A percentile compares a stretch with the other conserved stretches of the same genome.
phyloP scores from a whole-genome alignment of 2,888 invertebrate genomes.

The Melinaea marsaeus region DNA sequence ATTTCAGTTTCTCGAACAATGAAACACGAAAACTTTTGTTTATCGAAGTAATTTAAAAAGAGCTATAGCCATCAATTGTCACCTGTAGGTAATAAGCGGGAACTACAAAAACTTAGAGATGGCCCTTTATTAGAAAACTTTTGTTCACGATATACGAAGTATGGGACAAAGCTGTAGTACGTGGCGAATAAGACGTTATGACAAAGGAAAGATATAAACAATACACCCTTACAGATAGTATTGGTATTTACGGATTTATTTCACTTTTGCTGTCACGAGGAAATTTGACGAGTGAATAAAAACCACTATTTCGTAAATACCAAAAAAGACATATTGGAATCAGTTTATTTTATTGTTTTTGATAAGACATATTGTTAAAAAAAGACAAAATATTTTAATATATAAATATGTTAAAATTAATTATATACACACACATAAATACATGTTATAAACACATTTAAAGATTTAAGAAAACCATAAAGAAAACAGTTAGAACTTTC shows the following conservation, averaged over 20 bases:
- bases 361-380: too few relatives aligned
- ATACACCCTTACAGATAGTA: slow-evolving; percentile 11
- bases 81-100: slow-evolving; percentile 70
- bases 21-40: slow-evolving; percentile 37
- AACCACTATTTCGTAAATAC: too few relatives aligned
- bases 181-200: slow-evolving; percentile 67
- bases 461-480: too few relatives aligned
- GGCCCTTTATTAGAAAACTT: slow-evolving; percentile 76
- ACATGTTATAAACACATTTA: too few relatives aligned
- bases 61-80: slow-evolving; percentile 74
- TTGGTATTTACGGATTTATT: background rate
- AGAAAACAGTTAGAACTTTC: too few relatives aligned
- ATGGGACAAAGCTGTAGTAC: slow-evolving; percentile 68
- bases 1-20: slow-evolving; percentile 28
- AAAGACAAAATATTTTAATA: too few relatives aligned
- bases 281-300: too few relatives aligned
- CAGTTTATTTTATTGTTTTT: too few relatives aligned
- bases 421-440: too few relatives aligned
- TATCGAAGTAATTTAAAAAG: slow-evolving; percentile 65
- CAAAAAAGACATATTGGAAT: too few relatives aligned
- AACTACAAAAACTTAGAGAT: slow-evolving; percentile 60
- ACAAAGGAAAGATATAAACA: slow-evolving; percentile 19
- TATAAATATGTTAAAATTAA: too few relatives aligned
- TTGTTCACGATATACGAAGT: slow-evolving; percentile 53
- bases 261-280: too few relatives aligned